Percentiles rank a stretch among this genome's conserved stretches.
Evolutionary conservation across 2,113 vertebrate genomes (phyloP).

Genomic region (Muntiacus reevesi): DNA sequence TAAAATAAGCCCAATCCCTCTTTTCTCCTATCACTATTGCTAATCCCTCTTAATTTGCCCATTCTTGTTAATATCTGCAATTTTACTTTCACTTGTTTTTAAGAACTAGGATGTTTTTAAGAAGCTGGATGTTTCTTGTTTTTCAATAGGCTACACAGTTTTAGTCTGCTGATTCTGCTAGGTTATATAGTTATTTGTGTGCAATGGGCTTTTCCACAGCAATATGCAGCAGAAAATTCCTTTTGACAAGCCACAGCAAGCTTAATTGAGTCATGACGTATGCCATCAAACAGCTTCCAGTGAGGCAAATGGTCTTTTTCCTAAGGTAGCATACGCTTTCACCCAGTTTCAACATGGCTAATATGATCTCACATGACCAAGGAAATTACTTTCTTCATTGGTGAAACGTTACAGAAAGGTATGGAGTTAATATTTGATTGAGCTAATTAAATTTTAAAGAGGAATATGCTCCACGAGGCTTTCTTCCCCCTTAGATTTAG

Average conservation of each 20-base stretch:
- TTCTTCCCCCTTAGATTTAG: not conserved
- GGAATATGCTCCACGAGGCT: not conserved
- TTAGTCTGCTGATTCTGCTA: conserved; percentile 4
- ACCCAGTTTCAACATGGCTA: not conserved
- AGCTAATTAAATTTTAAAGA: conserved; percentile 49
- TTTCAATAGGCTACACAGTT: not conserved
- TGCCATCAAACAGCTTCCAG: conserved; percentile 48
- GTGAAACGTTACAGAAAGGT: conserved; percentile 42
- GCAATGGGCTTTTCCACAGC: conserved; percentile 66
- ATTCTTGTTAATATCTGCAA: not conserved
- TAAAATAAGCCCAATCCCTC: not conserved
- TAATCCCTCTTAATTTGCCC: not conserved
- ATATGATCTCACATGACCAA: not conserved
- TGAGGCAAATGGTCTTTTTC: conserved; percentile 40
- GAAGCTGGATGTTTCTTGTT: not conserved
- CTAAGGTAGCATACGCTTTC: conserved; percentile 34
- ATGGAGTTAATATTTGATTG: not conserved
- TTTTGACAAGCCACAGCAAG: conserved; percentile 70
- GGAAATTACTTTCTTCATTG: conserved; percentile 26
- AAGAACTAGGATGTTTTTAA: not conserved
- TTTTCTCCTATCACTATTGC: not conserved
- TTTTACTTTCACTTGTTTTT: not conserved
- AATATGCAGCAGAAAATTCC: conserved; percentile 68
- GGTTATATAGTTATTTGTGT: conserved; percentile 19
- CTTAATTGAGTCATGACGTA: conserved; percentile 67